Conservation (phyloP, 23 tunicate species). For the Phallusia fumigata region DNA sequence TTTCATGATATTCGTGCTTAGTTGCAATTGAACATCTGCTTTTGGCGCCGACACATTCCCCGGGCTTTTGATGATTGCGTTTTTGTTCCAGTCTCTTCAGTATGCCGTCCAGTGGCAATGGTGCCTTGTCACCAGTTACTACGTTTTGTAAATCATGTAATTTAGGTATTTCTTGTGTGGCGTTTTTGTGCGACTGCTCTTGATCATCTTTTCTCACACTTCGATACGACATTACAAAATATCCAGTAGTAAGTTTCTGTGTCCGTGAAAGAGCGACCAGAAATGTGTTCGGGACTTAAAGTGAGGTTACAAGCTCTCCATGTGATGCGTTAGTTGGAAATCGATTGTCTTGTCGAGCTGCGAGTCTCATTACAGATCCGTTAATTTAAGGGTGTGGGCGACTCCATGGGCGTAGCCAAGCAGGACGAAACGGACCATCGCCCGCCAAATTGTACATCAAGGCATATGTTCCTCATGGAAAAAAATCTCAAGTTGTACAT, state of each 20-base stretch:
- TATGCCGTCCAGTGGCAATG: background rate
- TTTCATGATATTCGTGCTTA: background rate
- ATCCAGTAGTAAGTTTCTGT: background rate
- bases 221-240: slow-evolving; percentile 12
- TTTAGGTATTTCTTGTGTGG: background rate
- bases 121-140: background rate
- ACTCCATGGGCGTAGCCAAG: too few species aligned
- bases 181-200: slow-evolving; percentile 13
- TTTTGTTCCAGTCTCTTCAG: slow-evolving; percentile 5
- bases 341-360: too few species aligned
- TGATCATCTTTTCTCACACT: background rate
- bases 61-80: background rate
- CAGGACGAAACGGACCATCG: too few species aligned
- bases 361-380: too few species aligned
- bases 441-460: too few species aligned
- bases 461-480: too few species aligned
- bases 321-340: too few species aligned
- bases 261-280: too few species aligned
- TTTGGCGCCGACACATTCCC: slow-evolving; percentile 9
- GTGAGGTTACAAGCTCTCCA: too few species aligned
- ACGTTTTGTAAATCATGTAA: background rate
- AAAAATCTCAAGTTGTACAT: too few species aligned
- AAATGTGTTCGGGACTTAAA: too few species aligned
- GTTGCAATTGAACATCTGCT: background rate
- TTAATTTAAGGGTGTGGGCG: too few species aligned